phyloP scores from a whole-genome alignment of 2,888 invertebrate species.

The Acanthopleura granulata region DNA sequence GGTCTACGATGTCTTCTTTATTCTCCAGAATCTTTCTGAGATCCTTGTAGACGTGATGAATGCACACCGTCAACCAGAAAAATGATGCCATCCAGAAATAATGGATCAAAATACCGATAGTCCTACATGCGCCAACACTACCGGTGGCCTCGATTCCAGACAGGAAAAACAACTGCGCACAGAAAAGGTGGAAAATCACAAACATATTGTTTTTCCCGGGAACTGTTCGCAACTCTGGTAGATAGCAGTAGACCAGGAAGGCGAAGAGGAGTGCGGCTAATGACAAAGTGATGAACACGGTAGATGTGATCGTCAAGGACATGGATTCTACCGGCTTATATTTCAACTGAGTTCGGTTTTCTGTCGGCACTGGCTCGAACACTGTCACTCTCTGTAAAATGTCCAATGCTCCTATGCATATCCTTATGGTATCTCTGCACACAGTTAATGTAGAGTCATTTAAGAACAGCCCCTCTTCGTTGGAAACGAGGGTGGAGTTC shows the following conservation, averaged over 20 bases:
- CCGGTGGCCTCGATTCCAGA: background rate
- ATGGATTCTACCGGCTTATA: background rate
- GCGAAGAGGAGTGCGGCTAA: background rate
- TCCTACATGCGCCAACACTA: background rate
- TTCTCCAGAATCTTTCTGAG: background rate
- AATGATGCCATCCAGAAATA: slow-evolving; percentile 11
- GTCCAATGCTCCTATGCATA: background rate
- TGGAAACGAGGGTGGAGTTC: background rate
- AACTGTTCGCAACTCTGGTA: background rate
- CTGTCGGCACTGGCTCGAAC: background rate
- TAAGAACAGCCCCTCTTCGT: background rate
- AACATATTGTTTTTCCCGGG: background rate
- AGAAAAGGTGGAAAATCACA: slow-evolving; percentile 3
- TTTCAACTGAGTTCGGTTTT: background rate
- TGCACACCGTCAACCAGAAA: background rate
- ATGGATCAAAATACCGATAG: slow-evolving; percentile 13
- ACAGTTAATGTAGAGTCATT: background rate
- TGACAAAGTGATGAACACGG: background rate
- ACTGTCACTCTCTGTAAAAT: background rate
- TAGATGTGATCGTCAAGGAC: background rate
- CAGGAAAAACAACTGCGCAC: background rate
- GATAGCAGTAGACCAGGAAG: background rate
- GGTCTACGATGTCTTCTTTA: background rate
- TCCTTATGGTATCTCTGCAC: background rate
- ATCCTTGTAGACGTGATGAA: background rate